Evolutionary conservation across 1,140 invertebrate species (phyloP).

Genomic region (Antheraea pernyi): DNA sequence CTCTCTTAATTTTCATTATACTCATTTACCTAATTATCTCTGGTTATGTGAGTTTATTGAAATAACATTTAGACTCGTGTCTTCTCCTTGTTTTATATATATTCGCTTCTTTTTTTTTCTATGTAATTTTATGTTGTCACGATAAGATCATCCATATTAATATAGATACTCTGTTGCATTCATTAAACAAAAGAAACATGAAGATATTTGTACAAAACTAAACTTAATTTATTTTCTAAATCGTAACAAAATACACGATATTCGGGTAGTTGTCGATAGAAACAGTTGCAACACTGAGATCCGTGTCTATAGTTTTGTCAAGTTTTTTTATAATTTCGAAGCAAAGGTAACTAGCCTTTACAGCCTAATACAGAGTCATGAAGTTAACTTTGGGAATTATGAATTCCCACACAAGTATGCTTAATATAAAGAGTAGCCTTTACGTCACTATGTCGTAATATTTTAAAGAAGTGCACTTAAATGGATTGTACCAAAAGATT

Average conservation of each 20-base stretch:
- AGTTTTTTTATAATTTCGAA: background rate
- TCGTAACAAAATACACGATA: background rate
- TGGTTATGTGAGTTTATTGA: too few species aligned
- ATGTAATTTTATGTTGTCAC: too few species aligned
- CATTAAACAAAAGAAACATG: too few species aligned
- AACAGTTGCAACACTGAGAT: background rate
- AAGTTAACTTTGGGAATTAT: slow-evolving; percentile 50
- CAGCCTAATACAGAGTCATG: slow-evolving; percentile 10
- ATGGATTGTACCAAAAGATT: slow-evolving; percentile 75
- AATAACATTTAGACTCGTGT: too few species aligned
- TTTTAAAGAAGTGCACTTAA: slow-evolving; percentile 73
- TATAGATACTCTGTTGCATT: too few species aligned
- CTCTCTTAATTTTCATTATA: too few species aligned
- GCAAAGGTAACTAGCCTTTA: background rate
- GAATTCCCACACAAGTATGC: slow-evolving; percentile 53
- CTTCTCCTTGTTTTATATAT: too few species aligned
- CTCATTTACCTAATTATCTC: too few species aligned
- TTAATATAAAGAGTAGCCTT: slow-evolving; percentile 50
- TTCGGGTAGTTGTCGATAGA: background rate
- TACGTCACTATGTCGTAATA: slow-evolving; percentile 57
- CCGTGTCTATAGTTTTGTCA: background rate
- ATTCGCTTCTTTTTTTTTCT: too few species aligned
- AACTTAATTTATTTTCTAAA: background rate
- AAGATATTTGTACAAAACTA: too few species aligned
- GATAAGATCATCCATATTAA: too few species aligned